A percentile compares a stretch with the other conserved stretches of the same genome.
These are phyloP conservation scores for Salvelinus sp. DNA, from an alignment of 2,113 vertebrate genomes.

Conservation along the genomic window DNA sequence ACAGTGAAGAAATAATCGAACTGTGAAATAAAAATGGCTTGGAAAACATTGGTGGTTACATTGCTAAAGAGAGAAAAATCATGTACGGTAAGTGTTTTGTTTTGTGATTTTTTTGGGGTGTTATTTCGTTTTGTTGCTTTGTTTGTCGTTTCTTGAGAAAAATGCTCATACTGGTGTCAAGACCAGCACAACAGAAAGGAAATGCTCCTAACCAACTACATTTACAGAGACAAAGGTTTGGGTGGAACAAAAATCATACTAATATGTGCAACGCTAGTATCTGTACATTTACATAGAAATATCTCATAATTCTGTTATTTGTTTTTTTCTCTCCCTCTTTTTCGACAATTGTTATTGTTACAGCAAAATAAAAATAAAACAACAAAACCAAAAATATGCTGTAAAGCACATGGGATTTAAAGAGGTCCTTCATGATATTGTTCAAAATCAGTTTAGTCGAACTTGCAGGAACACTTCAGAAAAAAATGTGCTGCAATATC, in stretches of 20 bases:
- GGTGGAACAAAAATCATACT: constrained; percentile 88
- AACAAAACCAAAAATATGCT: constrained; percentile 70
- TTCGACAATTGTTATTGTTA: constrained; percentile 90
- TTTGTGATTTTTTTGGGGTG: constrained; percentile 59
- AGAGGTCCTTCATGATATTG: constrained; percentile 73
- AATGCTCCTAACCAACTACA: constrained; percentile 85
- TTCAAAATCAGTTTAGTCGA: constrained; percentile 68
- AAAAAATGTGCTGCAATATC: constrained; percentile 71
- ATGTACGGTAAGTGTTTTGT: constrained; percentile 62
- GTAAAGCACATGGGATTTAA: constrained; percentile 81
- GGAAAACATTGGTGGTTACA: constrained; percentile 70
- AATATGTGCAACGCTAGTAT: constrained; percentile 96
- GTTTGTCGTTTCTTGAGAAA: constrained; percentile 44
- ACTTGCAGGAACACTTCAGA: constrained; percentile 73
- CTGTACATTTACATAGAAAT: constrained; percentile 99
- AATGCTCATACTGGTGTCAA: constrained; percentile 63
- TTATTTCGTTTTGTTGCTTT: constrained; percentile 39
- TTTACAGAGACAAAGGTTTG: constrained; percentile 92
- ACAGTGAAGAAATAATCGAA: constrained; percentile 64
- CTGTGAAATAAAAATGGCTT: constrained; percentile 59
- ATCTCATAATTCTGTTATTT: constrained; percentile 89
- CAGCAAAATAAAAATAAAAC: constrained; percentile 74
- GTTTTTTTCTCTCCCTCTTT: constrained; percentile 69
- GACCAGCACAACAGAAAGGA: constrained; percentile 89
- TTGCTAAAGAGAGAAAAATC: constrained; percentile 52